phyloP scores from a whole-genome alignment of 2,113 vertebrate genomes.

The Eulacestoma nigropectus region DNA sequence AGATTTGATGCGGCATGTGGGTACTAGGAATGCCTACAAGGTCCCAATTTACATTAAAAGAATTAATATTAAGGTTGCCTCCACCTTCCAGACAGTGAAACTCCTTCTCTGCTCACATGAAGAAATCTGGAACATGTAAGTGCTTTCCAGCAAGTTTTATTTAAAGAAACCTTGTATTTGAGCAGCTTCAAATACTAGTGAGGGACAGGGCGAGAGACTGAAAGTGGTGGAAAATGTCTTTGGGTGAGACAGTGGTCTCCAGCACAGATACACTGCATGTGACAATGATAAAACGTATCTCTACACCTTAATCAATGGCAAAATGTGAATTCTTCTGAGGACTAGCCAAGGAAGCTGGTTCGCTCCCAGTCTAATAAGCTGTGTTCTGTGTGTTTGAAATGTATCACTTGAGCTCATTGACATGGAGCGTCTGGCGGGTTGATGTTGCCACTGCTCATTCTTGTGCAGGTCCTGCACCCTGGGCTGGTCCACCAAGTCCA shows the following conservation, averaged over 20 bases:
- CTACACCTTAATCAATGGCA: background rate
- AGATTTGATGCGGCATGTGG: background rate
- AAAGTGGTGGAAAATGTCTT: background rate
- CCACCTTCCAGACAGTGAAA: background rate
- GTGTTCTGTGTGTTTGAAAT: background rate
- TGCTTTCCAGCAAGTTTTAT: background rate
- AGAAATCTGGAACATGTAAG: background rate
- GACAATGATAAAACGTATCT: background rate
- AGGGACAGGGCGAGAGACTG: fast-evolving
- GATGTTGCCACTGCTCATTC: background rate
- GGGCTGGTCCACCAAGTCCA: slow-evolving; percentile 85
- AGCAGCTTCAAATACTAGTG: background rate
- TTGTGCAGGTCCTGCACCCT: slow-evolving; percentile 87
- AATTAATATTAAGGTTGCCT: background rate
- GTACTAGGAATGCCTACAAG: background rate
- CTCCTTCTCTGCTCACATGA: background rate
- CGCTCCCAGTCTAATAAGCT: background rate
- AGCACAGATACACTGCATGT: background rate
- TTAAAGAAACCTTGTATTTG: background rate
- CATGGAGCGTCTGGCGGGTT: background rate
- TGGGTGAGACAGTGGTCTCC: background rate
- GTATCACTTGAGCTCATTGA: background rate
- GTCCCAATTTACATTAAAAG: background rate
- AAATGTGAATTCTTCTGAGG: background rate
- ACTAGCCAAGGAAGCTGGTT: background rate